Evolutionary conservation across 35 echinoderm and acorn worm genomes (phyloP).

Genomic region (Acanthaster planci): DNA sequence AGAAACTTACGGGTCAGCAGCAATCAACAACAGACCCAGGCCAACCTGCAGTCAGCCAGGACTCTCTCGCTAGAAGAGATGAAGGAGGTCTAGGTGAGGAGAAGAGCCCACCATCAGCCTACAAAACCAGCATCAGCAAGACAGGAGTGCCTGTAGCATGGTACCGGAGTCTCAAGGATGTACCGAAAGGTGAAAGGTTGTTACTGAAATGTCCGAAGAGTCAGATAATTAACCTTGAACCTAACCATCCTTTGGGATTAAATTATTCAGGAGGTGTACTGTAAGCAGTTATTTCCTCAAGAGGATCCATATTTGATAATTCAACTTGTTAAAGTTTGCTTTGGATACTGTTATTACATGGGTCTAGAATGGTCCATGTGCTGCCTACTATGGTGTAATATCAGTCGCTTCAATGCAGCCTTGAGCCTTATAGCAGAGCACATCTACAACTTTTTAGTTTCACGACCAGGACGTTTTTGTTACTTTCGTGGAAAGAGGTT

Average conservation of each 20-base stretch:
- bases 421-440: no score
- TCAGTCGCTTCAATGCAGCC: no score
- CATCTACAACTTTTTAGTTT: no score
- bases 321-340: neutral
- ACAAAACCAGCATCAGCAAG: constrained; percentile 42
- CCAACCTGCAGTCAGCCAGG: constrained; percentile 1
- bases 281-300: neutral
- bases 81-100: neutral
- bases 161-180: constrained; percentile 74
- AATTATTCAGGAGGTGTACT: neutral
- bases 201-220: neutral
- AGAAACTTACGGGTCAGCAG: constrained; percentile 59
- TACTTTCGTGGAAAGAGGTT: no score
- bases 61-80: neutral
- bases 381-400: no score
- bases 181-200: constrained; percentile 70
- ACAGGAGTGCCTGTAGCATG: constrained; percentile 87
- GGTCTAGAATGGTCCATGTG: no score
- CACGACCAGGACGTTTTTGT: no score
- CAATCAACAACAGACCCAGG: neutral
- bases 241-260: neutral
- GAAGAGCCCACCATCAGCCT: constrained; percentile 39
- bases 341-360: no score
- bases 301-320: neutral
- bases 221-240: neutral